Evolutionary conservation across 2,888 invertebrate species (phyloP).

Genomic region (Eudemis profundana): DNA sequence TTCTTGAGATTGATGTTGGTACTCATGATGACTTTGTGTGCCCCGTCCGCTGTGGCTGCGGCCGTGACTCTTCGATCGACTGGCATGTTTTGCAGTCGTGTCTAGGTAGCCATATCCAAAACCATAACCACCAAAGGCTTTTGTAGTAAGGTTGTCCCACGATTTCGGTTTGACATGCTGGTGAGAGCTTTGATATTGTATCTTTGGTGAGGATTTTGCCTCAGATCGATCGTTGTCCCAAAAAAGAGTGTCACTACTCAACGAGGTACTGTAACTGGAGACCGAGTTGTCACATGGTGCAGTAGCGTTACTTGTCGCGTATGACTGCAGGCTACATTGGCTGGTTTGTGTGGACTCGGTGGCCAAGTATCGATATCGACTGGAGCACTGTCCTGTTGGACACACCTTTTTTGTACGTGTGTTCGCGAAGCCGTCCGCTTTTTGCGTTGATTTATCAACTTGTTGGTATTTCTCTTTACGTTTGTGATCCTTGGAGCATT

Average conservation of each 20-base stretch:
- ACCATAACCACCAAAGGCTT: constrained; percentile 93
- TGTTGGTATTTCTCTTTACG: constrained; percentile 86
- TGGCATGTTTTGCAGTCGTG: constrained; percentile 79
- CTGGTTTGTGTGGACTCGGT: constrained; percentile 89
- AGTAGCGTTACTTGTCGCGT: constrained; percentile 90
- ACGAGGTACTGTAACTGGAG: constrained; percentile 92
- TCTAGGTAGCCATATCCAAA: constrained; percentile 94
- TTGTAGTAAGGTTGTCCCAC: constrained; percentile 95
- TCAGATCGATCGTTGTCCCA: constrained; percentile 88
- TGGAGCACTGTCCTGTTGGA: constrained; percentile 70
- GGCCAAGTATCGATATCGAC: constrained; percentile 86
- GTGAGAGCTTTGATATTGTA: constrained; percentile 78
- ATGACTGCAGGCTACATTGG: constrained; percentile 93
- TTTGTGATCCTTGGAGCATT: constrained; percentile 87
- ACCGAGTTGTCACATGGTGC: constrained; percentile 89
- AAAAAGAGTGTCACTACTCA: constrained; percentile 94
- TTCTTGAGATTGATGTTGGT: constrained; percentile 72
- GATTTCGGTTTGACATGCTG: constrained; percentile 91
- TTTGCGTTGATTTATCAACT: constrained; percentile 77
- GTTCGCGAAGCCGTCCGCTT: constrained; percentile 78
- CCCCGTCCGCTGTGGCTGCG: constrained; percentile 86
- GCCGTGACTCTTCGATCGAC: constrained; percentile 77
- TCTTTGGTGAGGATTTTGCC: constrained; percentile 76
- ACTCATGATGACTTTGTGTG: constrained; percentile 83
- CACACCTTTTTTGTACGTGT: constrained; percentile 77